Percentiles rank a stretch among this genome's conserved stretches.
Evolutionary conservation across 1,140 invertebrate species (phyloP).

Genomic region (Antheraea mylitta): DNA sequence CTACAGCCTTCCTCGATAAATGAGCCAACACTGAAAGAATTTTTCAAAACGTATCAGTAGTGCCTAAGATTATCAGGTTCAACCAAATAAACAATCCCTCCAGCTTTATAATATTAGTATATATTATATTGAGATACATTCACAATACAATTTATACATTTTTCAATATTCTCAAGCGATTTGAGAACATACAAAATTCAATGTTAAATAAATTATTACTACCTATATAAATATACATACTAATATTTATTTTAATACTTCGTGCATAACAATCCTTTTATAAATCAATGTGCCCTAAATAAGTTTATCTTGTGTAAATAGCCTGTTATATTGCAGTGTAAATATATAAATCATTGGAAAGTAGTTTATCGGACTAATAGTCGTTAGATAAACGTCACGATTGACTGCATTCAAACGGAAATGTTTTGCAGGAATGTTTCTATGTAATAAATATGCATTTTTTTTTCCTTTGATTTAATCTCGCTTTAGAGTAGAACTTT

Average conservation of each 20-base stretch:
- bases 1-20: too few species aligned
- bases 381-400: conserved; percentile 3
- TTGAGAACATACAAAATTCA: background rate
- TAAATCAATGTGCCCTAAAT: conserved; percentile 4
- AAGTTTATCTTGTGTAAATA: conserved; percentile 2
- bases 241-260: background rate
- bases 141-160: too few species aligned
- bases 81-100: too few species aligned
- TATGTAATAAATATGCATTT: background rate
- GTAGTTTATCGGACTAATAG: conserved; percentile 11
- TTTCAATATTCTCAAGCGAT: background rate
- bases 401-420: conserved; percentile 5
- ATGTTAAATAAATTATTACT: background rate
- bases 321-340: background rate
- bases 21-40: too few species aligned
- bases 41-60: too few species aligned
- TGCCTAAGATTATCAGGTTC: too few species aligned
- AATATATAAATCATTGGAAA: conserved; percentile 4
- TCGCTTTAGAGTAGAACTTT: background rate
- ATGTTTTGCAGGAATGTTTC: background rate
- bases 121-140: too few species aligned
- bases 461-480: background rate
- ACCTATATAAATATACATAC: background rate
- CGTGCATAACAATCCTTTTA: background rate
- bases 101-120: too few species aligned